These are phyloP conservation scores for Limenitis camilla DNA, from an alignment of 2,888 invertebrate species.

Conservation along the genomic window DNA sequence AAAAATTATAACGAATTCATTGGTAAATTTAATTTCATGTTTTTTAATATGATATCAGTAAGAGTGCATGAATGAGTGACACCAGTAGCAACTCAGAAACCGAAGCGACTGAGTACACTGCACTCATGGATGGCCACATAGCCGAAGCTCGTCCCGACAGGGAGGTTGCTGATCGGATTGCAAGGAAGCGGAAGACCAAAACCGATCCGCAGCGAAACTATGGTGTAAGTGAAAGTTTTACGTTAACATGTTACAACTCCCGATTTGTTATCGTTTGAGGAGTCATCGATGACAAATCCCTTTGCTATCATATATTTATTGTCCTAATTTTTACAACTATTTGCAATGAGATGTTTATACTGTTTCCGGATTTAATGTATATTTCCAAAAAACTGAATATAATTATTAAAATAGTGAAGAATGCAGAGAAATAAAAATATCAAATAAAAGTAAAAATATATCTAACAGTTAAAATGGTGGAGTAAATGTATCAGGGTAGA, in stretches of 20 bases:
- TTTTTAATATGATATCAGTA: slow-evolving; percentile 21
- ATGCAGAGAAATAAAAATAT: too few relatives aligned
- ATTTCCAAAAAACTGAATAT: too few relatives aligned
- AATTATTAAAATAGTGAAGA: too few relatives aligned
- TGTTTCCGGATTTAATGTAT: too few relatives aligned
- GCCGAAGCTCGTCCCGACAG: slow-evolving; percentile 76
- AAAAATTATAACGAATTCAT: too few relatives aligned
- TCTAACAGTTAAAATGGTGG: too few relatives aligned
- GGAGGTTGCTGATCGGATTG: slow-evolving; percentile 68
- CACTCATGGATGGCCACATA: slow-evolving; percentile 90
- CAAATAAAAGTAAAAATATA: too few relatives aligned
- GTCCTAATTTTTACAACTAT: too few relatives aligned
- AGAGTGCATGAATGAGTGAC: slow-evolving; percentile 59
- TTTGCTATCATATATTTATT: too few relatives aligned
- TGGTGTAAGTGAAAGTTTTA: slow-evolving; percentile 59
- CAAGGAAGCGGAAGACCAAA: slow-evolving; percentile 74
- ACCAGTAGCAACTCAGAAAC: slow-evolving; percentile 68
- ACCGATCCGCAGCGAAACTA: slow-evolving; percentile 66
- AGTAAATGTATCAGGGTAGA: too few relatives aligned
- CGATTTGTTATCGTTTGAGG: neutral
- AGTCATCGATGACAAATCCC: slow-evolving; percentile 18
- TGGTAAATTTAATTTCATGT: neutral
- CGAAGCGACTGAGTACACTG: slow-evolving; percentile 81
- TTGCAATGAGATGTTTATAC: too few relatives aligned
- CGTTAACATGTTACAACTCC: neutral